phyloP scores from a whole-genome alignment of 2,797 vertebrate species.

The Myioborus melanocephalus region DNA sequence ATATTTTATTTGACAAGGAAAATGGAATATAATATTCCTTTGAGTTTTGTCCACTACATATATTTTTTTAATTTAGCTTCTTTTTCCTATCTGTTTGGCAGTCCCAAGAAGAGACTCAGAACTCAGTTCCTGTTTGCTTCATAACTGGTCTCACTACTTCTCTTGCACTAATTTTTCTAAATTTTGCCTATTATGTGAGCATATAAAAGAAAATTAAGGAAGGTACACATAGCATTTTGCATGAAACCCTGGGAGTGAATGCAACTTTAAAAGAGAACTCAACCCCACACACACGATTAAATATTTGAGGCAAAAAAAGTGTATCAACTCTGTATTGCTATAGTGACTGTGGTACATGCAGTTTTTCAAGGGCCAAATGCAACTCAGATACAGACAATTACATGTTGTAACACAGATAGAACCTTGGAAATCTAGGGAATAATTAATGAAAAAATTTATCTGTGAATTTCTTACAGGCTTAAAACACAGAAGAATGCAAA shows the following conservation, averaged over 20 bases:
- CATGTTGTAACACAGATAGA: not conserved
- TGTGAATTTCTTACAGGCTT: not conserved
- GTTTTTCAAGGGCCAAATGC: not conserved
- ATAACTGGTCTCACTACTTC: not conserved
- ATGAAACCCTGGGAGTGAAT: not conserved
- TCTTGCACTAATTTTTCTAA: not conserved
- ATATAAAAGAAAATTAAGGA: not conserved
- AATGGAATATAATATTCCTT: not conserved
- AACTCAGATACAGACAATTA: not conserved
- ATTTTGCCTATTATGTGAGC: not conserved
- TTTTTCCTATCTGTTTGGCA: not conserved
- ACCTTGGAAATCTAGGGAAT: not conserved
- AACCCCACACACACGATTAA: not conserved
- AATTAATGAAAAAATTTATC: not conserved
- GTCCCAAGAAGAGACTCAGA: not conserved
- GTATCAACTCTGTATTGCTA: not conserved
- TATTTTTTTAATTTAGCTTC: not conserved
- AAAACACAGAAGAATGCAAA: not conserved
- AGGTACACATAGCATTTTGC: not conserved
- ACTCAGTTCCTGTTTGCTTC: not conserved
- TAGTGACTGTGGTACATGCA: rapidly evolving
- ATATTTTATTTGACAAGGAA: not conserved
- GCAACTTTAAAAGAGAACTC: not conserved
- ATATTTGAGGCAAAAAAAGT: not conserved
- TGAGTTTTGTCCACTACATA: not conserved